Conservation (phyloP, 64 coral and sea anemone genomes). For the Cladopsammia gracilis region DNA sequence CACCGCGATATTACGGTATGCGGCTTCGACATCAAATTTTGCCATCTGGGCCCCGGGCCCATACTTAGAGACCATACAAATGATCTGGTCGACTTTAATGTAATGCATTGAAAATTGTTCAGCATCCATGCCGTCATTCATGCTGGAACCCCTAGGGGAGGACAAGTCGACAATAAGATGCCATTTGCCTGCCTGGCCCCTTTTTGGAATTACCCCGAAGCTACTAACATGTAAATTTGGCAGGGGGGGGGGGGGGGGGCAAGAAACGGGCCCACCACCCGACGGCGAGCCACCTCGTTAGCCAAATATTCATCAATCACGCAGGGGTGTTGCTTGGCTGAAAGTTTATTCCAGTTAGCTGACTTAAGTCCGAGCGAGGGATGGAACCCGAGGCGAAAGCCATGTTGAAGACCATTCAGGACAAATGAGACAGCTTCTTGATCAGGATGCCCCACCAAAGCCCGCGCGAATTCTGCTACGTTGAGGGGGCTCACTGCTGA, state of each 20-base stretch:
- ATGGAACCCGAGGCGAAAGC: background rate
- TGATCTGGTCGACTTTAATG: background rate
- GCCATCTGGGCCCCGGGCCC: background rate
- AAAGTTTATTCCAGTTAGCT: background rate
- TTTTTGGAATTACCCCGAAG: conserved; percentile 22
- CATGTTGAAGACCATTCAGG: background rate
- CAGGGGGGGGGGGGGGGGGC: background rate
- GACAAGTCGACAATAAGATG: conserved; percentile 34
- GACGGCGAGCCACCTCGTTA: background rate
- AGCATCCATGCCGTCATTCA: conserved; percentile 23
- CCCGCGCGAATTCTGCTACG: background rate
- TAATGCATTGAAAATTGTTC: conserved; percentile 35
- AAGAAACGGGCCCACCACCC: conserved; percentile 21
- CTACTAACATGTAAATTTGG: conserved; percentile 24
- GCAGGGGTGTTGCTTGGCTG: background rate
- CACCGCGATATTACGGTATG: background rate
- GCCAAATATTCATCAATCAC: conserved; percentile 44
- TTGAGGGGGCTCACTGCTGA: background rate
- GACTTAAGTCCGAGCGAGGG: background rate
- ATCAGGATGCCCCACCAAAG: background rate
- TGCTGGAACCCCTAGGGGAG: background rate
- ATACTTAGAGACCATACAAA: background rate
- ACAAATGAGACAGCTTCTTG: background rate
- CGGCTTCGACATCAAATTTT: background rate
- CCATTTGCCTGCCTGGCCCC: conserved; percentile 39